phyloP scores from a whole-genome alignment of 2,888 invertebrate genomes.

The Arge pagana region DNA sequence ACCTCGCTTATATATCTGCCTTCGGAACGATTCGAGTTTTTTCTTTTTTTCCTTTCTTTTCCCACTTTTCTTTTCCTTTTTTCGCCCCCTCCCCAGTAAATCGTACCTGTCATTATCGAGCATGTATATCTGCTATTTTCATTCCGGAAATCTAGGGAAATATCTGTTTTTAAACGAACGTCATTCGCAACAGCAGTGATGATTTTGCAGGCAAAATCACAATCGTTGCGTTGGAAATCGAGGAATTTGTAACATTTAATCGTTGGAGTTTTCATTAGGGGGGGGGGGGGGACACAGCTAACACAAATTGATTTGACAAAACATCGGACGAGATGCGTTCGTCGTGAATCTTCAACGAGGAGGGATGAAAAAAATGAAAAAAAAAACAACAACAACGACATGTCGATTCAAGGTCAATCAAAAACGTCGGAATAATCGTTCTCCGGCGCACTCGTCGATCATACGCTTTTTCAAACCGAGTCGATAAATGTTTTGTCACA shows the following conservation, averaged over 20 bases:
- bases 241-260: constrained; percentile 32
- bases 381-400: no score
- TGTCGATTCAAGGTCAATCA: constrained; percentile 4
- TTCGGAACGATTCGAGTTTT: constrained; percentile 14
- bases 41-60: constrained; percentile 23
- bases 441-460: background rate
- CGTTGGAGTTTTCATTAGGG: constrained; percentile 26
- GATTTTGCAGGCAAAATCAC: constrained; percentile 27
- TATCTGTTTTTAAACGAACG: background rate
- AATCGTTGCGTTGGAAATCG: constrained; percentile 30
- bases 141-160: background rate
- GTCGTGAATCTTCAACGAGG: background rate
- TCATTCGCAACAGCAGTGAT: constrained; percentile 24
- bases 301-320: constrained; percentile 51
- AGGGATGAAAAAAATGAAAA: background rate
- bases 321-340: constrained; percentile 33
- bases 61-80: constrained; percentile 25
- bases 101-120: no score
- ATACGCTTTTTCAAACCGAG: background rate
- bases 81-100: background rate
- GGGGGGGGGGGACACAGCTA: constrained; percentile 43
- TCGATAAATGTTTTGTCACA: constrained; percentile 46
- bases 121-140: constrained; percentile 1
- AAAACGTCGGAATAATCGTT: no score
- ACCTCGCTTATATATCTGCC: constrained; percentile 19